These are phyloP conservation scores for Rallus crepitans DNA, from an alignment of 2,797 vertebrate genomes.

Conservation along the genomic window DNA sequence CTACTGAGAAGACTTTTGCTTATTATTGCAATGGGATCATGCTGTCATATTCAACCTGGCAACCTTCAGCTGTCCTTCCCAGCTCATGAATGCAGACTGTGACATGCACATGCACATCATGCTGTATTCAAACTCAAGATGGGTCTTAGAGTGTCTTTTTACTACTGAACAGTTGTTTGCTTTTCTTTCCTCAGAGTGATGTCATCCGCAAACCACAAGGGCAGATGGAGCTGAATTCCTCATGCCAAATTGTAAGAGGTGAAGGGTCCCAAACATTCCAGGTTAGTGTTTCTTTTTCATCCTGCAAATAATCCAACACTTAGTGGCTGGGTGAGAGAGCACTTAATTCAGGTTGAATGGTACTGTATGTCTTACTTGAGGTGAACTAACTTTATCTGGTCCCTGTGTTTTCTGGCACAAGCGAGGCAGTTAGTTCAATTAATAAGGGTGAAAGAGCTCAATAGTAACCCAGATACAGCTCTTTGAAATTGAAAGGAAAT, in stretches of 20 bases:
- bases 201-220: slow-evolving; percentile 94
- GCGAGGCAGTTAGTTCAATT: background rate
- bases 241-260: slow-evolving; percentile 88
- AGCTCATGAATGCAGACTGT: background rate
- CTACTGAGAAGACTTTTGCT: background rate
- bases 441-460: background rate
- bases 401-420: background rate
- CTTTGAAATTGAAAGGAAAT: background rate
- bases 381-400: background rate
- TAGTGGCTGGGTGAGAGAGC: background rate
- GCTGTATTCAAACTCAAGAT: background rate
- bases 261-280: slow-evolving; percentile 94
- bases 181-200: slow-evolving; percentile 84
- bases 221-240: slow-evolving; percentile 92
- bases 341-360: background rate
- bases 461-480: background rate
- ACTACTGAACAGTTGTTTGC: background rate
- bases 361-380: background rate
- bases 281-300: slow-evolving; percentile 74
- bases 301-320: background rate
- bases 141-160: background rate
- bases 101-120: background rate
- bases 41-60: background rate
- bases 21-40: background rate
- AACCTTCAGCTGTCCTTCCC: background rate